These are phyloP conservation scores for Glossophaga mutica DNA, from an alignment of 2,797 vertebrate genomes.

Conservation along the genomic window DNA sequence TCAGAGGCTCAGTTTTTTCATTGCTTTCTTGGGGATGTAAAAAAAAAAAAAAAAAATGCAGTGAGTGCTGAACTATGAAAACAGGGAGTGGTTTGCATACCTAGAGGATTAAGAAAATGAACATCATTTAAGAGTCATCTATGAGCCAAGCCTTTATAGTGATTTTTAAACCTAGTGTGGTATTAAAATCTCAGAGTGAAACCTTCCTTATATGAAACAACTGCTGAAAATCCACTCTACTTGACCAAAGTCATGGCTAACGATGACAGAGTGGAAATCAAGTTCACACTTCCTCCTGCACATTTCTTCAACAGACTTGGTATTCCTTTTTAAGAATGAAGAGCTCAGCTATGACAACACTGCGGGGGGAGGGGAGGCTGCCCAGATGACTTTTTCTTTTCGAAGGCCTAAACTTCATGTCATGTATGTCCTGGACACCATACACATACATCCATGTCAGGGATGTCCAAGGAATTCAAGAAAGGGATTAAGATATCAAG, in stretches of 20 bases:
- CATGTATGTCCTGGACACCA: not conserved
- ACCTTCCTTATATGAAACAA: not conserved
- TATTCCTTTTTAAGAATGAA: not conserved
- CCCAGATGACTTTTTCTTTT: not conserved
- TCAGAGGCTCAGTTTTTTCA: not conserved
- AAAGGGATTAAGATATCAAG: not conserved
- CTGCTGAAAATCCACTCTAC: not conserved
- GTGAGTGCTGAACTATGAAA: not conserved
- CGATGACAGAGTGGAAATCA: not conserved
- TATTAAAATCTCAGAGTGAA: not conserved
- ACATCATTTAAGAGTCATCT: not conserved
- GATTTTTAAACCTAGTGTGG: not conserved
- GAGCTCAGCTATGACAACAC: not conserved
- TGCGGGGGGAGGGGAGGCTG: too few relatives aligned
- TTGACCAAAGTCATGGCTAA: not conserved
- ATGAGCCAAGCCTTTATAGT: not conserved
- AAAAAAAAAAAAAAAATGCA: not conserved
- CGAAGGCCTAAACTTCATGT: not conserved
- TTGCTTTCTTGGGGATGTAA: not conserved
- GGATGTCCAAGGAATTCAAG: not conserved
- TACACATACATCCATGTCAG: not conserved
- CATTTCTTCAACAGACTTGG: not conserved
- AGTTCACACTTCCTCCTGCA: not conserved
- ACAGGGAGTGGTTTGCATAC: not conserved
- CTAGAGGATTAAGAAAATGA: constrained; percentile 36